Evolutionary conservation across 2,888 invertebrate genomes (phyloP).

Genomic region (Pegoplata infirma): DNA sequence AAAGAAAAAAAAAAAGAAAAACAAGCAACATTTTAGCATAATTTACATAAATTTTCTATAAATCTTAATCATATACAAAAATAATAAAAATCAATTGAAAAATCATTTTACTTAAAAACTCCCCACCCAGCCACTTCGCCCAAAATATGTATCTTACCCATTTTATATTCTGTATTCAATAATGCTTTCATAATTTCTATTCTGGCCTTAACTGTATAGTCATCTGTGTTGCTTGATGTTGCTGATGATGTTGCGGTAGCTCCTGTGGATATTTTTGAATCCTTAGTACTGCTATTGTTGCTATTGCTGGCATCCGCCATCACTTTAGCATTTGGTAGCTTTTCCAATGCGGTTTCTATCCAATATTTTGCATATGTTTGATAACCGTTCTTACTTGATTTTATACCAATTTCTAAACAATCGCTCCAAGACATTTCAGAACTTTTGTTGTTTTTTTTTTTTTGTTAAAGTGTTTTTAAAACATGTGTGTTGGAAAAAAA

Average conservation of each 20-base stretch:
- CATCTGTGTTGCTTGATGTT: neutral
- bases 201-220: slow-evolving; percentile 59
- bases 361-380: slow-evolving; percentile 71
- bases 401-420: slow-evolving; percentile 72
- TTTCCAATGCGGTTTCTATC: slow-evolving; percentile 71
- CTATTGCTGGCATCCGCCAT: neutral
- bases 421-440: slow-evolving; percentile 74
- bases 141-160: slow-evolving; percentile 65
- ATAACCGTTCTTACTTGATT: slow-evolving; percentile 68
- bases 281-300: too few relatives aligned
- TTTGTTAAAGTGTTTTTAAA: neutral
- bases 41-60: slow-evolving; percentile 37
- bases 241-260: neutral
- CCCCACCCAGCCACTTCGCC: too few relatives aligned
- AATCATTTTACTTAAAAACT: slow-evolving; percentile 1
- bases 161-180: slow-evolving; percentile 68
- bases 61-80: slow-evolving; percentile 4
- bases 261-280: slow-evolving; percentile 11
- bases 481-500: neutral
- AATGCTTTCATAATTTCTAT: slow-evolving; percentile 67
- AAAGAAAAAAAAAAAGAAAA: neutral
- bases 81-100: slow-evolving; percentile 22
- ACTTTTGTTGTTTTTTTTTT: slow-evolving; percentile 65
- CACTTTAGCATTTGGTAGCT: slow-evolving; percentile 61
- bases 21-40: too few relatives aligned